Evolutionary conservation across 2,888 invertebrate genomes (phyloP), one percentile per base, ranked within the genome.

Genomic region (Cheilosia soror): DNA sequence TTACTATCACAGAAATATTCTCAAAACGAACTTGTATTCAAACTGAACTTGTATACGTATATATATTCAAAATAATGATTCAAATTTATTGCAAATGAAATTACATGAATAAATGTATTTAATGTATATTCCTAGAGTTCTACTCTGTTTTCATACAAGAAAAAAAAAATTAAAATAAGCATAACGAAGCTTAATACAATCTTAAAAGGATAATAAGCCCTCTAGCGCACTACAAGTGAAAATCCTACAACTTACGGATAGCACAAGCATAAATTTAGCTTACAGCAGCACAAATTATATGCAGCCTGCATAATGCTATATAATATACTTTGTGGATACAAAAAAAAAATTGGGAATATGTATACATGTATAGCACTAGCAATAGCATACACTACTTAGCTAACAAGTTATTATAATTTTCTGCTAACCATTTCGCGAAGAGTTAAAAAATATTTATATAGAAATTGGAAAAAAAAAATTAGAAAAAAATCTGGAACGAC

Each of bases 51-150:
- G 27, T 40, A 63, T 20, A 20, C 5, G 27, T 40, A 63, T 20
- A 20, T 20, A 20, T 20, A 20, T n/a, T 15, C 33, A 66, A 65
- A 47, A 20, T n/a, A 55, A 63, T 31, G 58, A 72, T 25, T 76
- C 42, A 66, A 73, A 84, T 73, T 72, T 75, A 73, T 75, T 47
- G 85, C 85, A 85, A 85, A 84, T 71, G 72, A 85, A 68, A 69
- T 79, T 68, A 79, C 73, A 81, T 85, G 85, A 85, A 76, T 85
- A 85, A 77, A 85, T 77, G 76, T 80, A 85, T 81, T 68, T 76
- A 85, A 71, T 81, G 76, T 85, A 63, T 37, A 37, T 37, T 80
- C 71, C 51, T 57, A 85, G 62, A 66, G 66, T 58, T 57, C 72
- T 68, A 81, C 71, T 66, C 62, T 65, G 57, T 63, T 60, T 42